Base-by-base conservation (phyloP, 1,140 invertebrate species). In the Drosophila murphyi region DNA sequence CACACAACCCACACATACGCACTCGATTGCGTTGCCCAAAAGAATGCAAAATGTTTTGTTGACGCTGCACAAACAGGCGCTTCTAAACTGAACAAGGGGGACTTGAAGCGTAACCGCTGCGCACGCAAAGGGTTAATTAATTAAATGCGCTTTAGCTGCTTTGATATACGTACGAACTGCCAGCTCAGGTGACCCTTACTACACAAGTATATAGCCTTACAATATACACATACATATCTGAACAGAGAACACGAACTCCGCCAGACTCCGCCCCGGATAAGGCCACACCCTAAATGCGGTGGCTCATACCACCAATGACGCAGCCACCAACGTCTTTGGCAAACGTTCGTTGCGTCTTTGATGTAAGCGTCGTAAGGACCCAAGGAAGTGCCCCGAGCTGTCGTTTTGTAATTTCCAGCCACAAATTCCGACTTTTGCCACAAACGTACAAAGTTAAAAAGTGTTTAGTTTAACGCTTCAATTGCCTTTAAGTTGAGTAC, bases 81-180 rank as follows among this genome's bases (percentile, higher is more conserved):
- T 80, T 81, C 20, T 39, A 34, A 10, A 43, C 28, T 31, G 7
- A 39, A 43, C 34, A 37, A 41, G 37, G 12, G n/a, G 54, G 2
- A 51, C 60, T 57, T 37, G 50, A 87, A 87, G 77, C 89, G 89
- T 78, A 79, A 77, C 85, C 74, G 61, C 59, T 72, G 72, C 77
- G 82, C 89, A 91, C 89, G 89, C 89, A 81, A 90, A 82, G 77
- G 85, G 82, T 91, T 91, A 91, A 91, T 91, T 91, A 91, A 83
- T 87, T 86, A 75, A 88, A 88, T 76, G 78, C 86, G 70, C 64
- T 75, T 47, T 37, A 54, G 68, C 43, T 51, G 35, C 48, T 65
- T 61, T 56, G 60, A 41, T 59, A 60, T 47, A 39, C 28, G 39
- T 43, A 31, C 34, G 3, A 51, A 32, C 31, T 43, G 31, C 6